Evolutionary conservation across 2,888 invertebrate species (phyloP), one percentile per base, ranked within the genome.

Genomic region (Agrotis exclamationis): DNA sequence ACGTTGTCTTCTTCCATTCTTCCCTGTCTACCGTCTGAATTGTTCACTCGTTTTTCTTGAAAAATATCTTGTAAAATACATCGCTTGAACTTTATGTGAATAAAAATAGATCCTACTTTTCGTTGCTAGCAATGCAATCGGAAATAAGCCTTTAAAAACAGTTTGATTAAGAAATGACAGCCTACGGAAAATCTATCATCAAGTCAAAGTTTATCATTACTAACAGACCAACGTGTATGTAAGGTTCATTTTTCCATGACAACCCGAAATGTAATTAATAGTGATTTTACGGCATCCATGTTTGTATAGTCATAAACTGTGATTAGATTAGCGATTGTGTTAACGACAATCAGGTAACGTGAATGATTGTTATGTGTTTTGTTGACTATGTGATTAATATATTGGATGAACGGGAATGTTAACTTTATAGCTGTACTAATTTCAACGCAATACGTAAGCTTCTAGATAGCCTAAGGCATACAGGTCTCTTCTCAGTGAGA

Each of bases 291-390:
- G 60, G 72, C 59, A 18, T 59, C 65, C 54, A 50, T 84, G 83
- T 80, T 74, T 70, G 68, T 66, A 24, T 24, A 48, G 69, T 77
- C 77, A 77, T 85, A 82, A 83, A 83, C 73, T 75, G 76, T 75
- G 85, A 85, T 85, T 67, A 79, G 68, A 79, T 82, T 66, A 62
- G 57, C 51, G 74, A 82, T 84, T 59, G 71, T 53, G 75, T 79
- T 63, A 14, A 44, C 54, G n/a, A 47, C 67, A 63, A 74, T 78
- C 68, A 78, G 74, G 78, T 81, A 65, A 60, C 47, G 74, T 82
- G 73, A 78, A 63, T 82, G 51, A 82, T 78, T 82, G 82, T 79
- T 73, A 78, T 77, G 73, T 74, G 63, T 69, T 72, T 45, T 58
- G 58, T 50, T 56, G 48, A 64, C 45, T 22, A 64, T 44, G 63